Conservation (phyloP, 2,888 invertebrate genomes). For the Platycheirus albimanus region DNA sequence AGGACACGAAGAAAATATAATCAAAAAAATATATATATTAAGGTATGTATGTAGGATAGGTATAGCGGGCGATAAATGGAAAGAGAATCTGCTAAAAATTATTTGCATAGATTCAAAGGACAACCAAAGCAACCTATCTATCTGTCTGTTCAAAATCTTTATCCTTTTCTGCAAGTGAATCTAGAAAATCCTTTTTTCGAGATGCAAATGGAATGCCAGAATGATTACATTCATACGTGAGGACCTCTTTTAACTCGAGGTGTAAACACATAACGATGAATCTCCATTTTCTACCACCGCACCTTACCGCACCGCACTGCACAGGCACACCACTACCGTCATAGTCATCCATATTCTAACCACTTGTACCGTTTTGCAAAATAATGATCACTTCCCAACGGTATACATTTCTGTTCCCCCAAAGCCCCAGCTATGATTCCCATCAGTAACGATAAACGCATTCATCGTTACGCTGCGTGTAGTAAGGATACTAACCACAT, state of each 20-base stretch:
- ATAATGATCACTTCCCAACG: conserved; percentile 65
- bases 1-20: conserved; percentile 36
- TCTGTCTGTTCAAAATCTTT: neutral
- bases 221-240: conserved; percentile 71
- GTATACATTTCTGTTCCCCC: neutral
- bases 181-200: conserved; percentile 56
- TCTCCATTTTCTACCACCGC: neutral
- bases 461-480: conserved; percentile 57
- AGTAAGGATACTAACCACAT: conserved; percentile 11
- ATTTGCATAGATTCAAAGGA: conserved; percentile 70
- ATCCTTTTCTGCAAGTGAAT: conserved; percentile 27
- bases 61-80: conserved; percentile 27
- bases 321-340: too few relatives aligned
- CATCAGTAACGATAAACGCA: conserved; percentile 63
- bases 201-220: conserved; percentile 71
- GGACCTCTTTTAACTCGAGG: conserved; percentile 57
- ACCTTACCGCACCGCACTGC: neutral
- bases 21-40: neutral
- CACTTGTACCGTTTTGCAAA: conserved; percentile 50
- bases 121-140: neutral
- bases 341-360: conserved; percentile 19
- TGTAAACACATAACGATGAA: conserved; percentile 65
- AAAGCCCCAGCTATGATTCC: conserved; percentile 33
- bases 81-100: conserved; percentile 47
- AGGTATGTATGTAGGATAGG: too few relatives aligned